Percentiles rank a stretch among this genome's conserved stretches.
Conservation (phyloP, 2,888 invertebrate genomes). For the Drosophila demipolita region DNA sequence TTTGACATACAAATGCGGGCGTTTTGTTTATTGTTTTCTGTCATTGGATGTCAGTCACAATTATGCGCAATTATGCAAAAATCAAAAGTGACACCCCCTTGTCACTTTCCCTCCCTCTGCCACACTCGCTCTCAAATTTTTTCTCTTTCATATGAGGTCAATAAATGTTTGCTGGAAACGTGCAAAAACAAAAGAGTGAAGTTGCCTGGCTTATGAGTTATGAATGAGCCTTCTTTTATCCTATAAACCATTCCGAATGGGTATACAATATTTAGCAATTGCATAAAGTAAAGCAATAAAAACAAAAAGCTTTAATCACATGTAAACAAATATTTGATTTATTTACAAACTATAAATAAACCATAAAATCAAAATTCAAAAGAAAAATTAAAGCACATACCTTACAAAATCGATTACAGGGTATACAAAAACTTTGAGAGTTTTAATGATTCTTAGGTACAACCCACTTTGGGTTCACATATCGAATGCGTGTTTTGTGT, state of each 20-base stretch:
- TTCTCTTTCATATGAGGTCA: conserved; percentile 47
- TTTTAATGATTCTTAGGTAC: conserved; percentile 8
- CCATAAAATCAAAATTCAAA: not conserved
- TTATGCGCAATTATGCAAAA: conserved; percentile 64
- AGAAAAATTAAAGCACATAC: not conserved
- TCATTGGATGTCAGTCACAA: conserved; percentile 50
- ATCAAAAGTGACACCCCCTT: conserved; percentile 17
- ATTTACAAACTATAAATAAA: too few relatives aligned
- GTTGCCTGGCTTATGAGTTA: conserved; percentile 62
- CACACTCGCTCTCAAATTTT: too few relatives aligned
- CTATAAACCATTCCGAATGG: not conserved
- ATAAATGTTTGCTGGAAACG: conserved; percentile 45
- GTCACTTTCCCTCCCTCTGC: not conserved
- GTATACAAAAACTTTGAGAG: conserved; percentile 3
- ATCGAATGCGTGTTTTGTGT: conserved; percentile 18
- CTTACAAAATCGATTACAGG: not conserved
- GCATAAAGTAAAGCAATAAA: not conserved
- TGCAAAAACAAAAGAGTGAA: conserved; percentile 17
- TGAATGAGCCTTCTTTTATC: conserved; percentile 62
- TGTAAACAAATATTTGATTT: not conserved
- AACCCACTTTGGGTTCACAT: not conserved
- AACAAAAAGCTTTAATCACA: not conserved
- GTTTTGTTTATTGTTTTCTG: conserved; percentile 54
- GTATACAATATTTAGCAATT: not conserved
- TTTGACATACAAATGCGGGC: conserved; percentile 40